phyloP scores from a whole-genome alignment of 2,888 invertebrate species.

The Andrena minutula region DNA sequence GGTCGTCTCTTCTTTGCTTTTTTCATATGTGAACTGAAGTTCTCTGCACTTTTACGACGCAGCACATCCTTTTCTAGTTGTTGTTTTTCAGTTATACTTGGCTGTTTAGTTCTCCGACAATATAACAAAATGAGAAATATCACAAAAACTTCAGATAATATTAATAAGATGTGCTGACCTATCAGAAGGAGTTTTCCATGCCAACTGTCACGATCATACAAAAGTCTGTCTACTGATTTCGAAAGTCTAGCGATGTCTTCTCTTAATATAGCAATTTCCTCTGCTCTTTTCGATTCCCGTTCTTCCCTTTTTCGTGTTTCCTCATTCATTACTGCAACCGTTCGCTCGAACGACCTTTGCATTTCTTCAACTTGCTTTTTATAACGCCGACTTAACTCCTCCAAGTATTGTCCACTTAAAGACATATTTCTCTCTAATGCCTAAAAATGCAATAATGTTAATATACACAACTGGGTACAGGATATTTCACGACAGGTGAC shows the following conservation, averaged over 20 bases:
- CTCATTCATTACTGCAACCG: constrained; percentile 90
- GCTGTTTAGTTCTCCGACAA: constrained; percentile 83
- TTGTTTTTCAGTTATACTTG: constrained; percentile 82
- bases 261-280: constrained; percentile 90
- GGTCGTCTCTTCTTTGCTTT: constrained; percentile 89
- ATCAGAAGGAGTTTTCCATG: constrained; percentile 87
- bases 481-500: too few species aligned
- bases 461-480: not conserved
- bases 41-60: constrained; percentile 70
- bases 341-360: constrained; percentile 93
- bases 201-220: constrained; percentile 89
- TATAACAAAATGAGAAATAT: constrained; percentile 86
- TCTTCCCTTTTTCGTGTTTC: constrained; percentile 90
- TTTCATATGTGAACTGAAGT: constrained; percentile 74
- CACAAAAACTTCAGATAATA: constrained; percentile 86
- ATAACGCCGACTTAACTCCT: constrained; percentile 97
- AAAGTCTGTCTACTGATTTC: constrained; percentile 87
- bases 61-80: constrained; percentile 74
- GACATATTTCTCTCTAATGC: constrained; percentile 98
- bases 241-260: constrained; percentile 89
- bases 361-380: constrained; percentile 98
- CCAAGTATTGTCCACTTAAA: constrained; percentile 97
- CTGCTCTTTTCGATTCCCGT: constrained; percentile 92
- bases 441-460: constrained; percentile 83
- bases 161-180: constrained; percentile 85